These are phyloP conservation scores for Leiothrix lutea DNA, from an alignment of 2,113 vertebrate genomes.

Conservation along the genomic window DNA sequence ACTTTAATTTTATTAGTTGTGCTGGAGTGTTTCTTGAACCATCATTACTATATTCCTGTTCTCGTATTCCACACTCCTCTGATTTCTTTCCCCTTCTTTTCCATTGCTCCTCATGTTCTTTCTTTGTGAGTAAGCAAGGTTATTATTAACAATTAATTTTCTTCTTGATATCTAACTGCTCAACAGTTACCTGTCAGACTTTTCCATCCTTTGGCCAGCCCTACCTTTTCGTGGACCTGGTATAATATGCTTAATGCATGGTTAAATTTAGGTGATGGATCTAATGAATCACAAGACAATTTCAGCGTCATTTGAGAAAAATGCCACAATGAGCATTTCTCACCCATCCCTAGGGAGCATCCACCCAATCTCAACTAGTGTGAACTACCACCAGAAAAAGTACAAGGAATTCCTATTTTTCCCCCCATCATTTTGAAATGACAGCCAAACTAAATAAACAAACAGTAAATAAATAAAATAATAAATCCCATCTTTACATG, in stretches of 20 bases:
- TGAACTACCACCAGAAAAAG: not conserved
- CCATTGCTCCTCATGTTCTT: not conserved
- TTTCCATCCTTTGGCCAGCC: not conserved
- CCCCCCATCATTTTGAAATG: not conserved
- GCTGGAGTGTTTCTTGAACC: not conserved
- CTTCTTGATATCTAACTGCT: not conserved
- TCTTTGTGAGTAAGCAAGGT: not conserved
- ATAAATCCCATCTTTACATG: not conserved
- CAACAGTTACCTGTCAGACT: not conserved
- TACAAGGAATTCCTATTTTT: not conserved
- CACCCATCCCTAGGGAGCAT: not conserved
- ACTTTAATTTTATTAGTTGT: not conserved
- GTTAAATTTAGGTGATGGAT: not conserved
- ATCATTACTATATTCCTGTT: not conserved
- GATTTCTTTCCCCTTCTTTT: not conserved
- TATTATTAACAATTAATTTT: not conserved
- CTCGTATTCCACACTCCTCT: not conserved
- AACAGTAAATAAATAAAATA: not conserved
- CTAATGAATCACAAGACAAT: not conserved
- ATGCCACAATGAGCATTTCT: not conserved
- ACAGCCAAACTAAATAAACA: not conserved
- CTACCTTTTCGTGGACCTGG: not conserved
- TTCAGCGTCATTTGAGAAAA: not conserved
- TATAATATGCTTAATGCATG: not conserved
- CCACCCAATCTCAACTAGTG: not conserved